Conservation (phyloP, 2,888 invertebrate genomes). For the Chrysolina oricalcia region DNA sequence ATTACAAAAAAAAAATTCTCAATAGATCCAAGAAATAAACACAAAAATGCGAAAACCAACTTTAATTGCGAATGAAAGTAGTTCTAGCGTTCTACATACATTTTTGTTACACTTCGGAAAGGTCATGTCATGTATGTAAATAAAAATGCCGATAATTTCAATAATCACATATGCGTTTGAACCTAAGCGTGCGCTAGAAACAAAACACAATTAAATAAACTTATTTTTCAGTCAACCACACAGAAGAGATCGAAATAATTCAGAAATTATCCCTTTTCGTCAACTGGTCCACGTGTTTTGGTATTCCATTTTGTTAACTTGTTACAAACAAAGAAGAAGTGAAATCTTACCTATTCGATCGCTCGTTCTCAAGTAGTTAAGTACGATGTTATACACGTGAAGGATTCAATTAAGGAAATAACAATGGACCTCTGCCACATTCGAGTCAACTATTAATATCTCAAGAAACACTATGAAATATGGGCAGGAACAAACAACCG, state of each 20-base stretch:
- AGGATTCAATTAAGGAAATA: constrained; percentile 53
- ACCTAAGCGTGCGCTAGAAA: constrained; percentile 1
- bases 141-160: constrained; percentile 8
- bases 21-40: neutral
- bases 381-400: constrained; percentile 55
- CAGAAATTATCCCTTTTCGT: constrained; percentile 10
- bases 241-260: neutral
- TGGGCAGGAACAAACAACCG: constrained; percentile 60
- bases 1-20: neutral
- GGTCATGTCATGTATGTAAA: constrained; percentile 23
- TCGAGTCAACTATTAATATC: constrained; percentile 63
- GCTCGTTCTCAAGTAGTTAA: constrained; percentile 60
- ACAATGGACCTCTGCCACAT: constrained; percentile 64
- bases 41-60: neutral
- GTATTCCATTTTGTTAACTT: constrained; percentile 55
- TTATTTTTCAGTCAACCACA: neutral
- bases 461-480: constrained; percentile 59
- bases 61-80: neutral
- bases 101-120: constrained; percentile 23
- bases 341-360: constrained; percentile 58
- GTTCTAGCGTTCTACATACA: neutral
- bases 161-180: neutral
- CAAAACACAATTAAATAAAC: neutral
- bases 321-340: constrained; percentile 51
- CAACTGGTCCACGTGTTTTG: constrained; percentile 62